Evolutionary conservation across 1,140 invertebrate species (phyloP), one percentile per base, ranked within the genome.

Genomic region (Thaumatotibia leucotreta): DNA sequence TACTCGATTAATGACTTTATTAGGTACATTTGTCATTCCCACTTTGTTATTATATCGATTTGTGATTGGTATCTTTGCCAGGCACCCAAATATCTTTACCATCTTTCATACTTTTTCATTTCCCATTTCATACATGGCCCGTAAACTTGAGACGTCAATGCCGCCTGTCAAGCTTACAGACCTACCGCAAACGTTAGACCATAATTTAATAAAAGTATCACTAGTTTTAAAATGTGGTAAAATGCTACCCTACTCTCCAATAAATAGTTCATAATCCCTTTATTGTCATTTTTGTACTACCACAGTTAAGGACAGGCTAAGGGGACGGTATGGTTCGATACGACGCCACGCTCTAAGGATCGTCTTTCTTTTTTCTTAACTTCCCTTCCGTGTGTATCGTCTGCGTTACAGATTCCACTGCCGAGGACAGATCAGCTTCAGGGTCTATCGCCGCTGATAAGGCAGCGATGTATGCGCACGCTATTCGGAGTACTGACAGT

Each of bases 351-450:
- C 22, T 80, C 85, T 80, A 90, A 66, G 83, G 79, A 29, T 97
- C 96, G 72, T 97, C 96, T 84, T 96, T 96, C 86, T 96, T 96
- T 83, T 97, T 96, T 72, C 97, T 93, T 3, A 97, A 91, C 83
- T 97, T 97, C 0, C 97, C 97, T 82, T 98, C 97, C 6, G 96
- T 96, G 84, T 98, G 97, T 76, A 98, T 98, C 0, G 97, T 98
- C 54, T 94, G 94, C 0, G 96, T 96, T 4, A 97, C 96, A 32
- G 95, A 89, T 74, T 98, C 96, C 11, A 98, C 95, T 84, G 97
- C 98, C 9, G 95, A 93, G 0, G 94, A 92, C 9, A 98, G 90
- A 70, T 93, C 92, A 1, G 84, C 83, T 69, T 95, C 94, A 32
- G 95, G 94, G 58, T 93, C 84, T 35, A 94, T 94, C 2, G 93